Evolutionary conservation across 2,888 invertebrate species (phyloP).

Genomic region (Chrysomela aeneicollis): DNA sequence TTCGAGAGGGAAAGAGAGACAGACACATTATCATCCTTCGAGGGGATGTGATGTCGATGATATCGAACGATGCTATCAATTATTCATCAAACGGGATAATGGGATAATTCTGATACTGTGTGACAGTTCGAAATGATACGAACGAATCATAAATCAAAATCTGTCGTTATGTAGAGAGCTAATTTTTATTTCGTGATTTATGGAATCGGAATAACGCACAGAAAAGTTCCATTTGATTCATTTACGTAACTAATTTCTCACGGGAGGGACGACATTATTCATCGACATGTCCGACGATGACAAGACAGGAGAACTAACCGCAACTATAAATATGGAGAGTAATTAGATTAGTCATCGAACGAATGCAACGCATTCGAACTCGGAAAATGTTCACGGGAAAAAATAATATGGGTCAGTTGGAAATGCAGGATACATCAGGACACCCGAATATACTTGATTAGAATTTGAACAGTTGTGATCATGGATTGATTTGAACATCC

Average conservation of each 20-base stretch:
- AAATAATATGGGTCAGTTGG: no score
- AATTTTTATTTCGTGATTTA: conserved; percentile 4
- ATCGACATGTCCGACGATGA: neutral
- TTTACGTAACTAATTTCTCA: neutral
- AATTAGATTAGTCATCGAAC: no score
- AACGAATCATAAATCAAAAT: neutral
- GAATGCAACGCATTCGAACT: no score
- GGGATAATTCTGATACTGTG: neutral
- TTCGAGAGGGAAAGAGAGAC: neutral
- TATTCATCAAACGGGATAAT: neutral
- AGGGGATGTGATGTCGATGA: neutral
- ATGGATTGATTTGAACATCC: no score
- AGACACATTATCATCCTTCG: neutral
- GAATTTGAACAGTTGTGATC: no score
- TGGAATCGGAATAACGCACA: neutral
- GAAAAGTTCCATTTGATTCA: neutral
- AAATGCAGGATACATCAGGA: no score
- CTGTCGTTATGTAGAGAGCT: neutral
- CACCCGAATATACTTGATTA: no score
- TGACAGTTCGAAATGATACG: conserved; percentile 2
- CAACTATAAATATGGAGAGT: neutral
- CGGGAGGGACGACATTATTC: neutral
- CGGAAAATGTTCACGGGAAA: no score
- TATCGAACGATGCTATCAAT: neutral
- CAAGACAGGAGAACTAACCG: neutral